Evolutionary conservation across 2,113 vertebrate genomes (phyloP).

Genomic region (Pelecanus crispus): DNA sequence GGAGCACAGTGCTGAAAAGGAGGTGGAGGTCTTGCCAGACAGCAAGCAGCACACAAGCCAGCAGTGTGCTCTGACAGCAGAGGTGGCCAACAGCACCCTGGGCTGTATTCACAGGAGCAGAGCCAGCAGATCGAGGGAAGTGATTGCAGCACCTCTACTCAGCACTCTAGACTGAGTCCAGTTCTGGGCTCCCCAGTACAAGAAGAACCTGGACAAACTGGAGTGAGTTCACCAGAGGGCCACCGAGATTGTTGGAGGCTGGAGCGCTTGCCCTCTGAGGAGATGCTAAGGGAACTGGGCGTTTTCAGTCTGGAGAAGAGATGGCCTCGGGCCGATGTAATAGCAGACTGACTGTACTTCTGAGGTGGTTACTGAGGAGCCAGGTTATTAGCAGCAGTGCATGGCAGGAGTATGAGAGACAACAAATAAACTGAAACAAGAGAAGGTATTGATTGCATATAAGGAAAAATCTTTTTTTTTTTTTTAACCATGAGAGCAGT

Average conservation of each 20-base stretch:
- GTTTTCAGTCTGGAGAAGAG: neutral
- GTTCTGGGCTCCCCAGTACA: neutral
- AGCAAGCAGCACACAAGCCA: neutral
- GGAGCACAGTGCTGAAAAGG: neutral
- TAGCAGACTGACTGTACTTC: neutral
- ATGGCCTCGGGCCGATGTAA: neutral
- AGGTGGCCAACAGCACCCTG: neutral
- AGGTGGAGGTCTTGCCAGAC: neutral
- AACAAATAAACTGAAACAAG: neutral
- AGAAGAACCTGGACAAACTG: neutral
- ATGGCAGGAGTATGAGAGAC: neutral
- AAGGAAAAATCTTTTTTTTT: neutral
- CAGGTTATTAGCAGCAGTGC: neutral
- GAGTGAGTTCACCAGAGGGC: neutral
- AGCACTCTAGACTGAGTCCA: neutral
- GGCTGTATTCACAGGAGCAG: neutral
- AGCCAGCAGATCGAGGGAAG: neutral
- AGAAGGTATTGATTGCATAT: neutral
- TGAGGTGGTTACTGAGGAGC: neutral
- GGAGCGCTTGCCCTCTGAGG: neutral
- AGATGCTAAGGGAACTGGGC: neutral
- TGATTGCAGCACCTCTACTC: neutral
- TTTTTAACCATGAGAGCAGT: neutral
- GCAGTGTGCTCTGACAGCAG: neutral
- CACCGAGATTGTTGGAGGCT: neutral